Evolutionary conservation across 2,797 vertebrate species (phyloP), one percentile per base, ranked within the genome.

Genomic region (Sebastes minor): DNA sequence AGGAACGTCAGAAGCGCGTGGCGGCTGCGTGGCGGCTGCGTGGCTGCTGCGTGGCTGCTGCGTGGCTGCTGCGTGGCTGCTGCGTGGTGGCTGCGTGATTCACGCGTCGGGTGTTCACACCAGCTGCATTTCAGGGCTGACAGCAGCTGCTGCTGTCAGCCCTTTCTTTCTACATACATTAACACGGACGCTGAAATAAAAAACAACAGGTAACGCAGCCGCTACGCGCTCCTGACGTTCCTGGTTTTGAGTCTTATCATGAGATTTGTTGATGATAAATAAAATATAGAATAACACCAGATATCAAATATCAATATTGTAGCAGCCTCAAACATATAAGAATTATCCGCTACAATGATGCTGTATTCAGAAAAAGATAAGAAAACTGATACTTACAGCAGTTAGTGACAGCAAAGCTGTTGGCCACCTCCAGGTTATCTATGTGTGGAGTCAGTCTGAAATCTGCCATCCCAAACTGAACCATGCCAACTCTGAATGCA

Each of bases 351-450:
- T 25, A 22, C 9, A 65, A 22, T 46, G 5, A 52, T 11, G 33
- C 23, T 8, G 20, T 64, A 11, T 20, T 35, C 18, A 27, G 27
- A 53, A 59, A 18, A 35, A 71, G 1, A 71, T 3, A 38, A 35
- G 4, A 16, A 18, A 25, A 33, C 0, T 0, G 0, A 72, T 94
- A 98, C 97, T 98, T 90, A 98, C 97, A 98, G 94, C 97, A 97
- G 85, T 98, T 98, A 83, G 97, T 98, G 93, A 98, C 97, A 22
- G 97, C 97, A 82, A 98, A 98, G 94, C 97, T 98, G 95, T 98
- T 98, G 75, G 97, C 97, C 90, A 98, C 97, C 95, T 98, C 97
- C 95, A 98, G 93, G 94, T 98, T 98, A 88, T 98, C 97, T 87
- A 98, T 97, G 89, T 98, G 97, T 59, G 97, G 97, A 82, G 97